Conservation (phyloP, 2,113 vertebrate species). For the Saimiri boliviensis region DNA sequence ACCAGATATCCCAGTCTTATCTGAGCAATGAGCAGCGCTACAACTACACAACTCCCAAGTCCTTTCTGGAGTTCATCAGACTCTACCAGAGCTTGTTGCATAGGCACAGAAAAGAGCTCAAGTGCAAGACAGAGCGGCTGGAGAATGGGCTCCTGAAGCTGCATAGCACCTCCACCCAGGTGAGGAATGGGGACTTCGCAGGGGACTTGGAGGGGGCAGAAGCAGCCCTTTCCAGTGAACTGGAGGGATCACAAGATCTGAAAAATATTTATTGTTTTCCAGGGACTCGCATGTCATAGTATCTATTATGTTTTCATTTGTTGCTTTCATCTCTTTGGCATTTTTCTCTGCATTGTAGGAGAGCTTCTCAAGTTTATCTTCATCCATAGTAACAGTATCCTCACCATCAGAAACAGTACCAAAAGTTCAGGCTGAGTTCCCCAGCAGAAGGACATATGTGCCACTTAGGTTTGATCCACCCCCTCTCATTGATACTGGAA, state of each 20-base stretch:
- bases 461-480: not conserved
- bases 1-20: slow-evolving; percentile 89
- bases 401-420: not conserved
- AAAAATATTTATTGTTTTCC: not conserved
- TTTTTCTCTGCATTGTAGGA: not conserved
- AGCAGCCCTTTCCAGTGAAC: not conserved
- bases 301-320: not conserved
- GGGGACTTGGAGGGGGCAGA: not conserved
- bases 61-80: slow-evolving; percentile 97
- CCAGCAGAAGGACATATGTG: not conserved
- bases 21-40: slow-evolving; percentile 91
- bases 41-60: slow-evolving; percentile 98
- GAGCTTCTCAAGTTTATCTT: not conserved
- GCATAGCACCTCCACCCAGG: slow-evolving; percentile 93
- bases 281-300: not conserved
- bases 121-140: slow-evolving; percentile 90
- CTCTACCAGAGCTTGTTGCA: slow-evolving; percentile 91
- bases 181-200: slow-evolving; percentile 23
- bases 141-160: slow-evolving; percentile 96
- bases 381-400: not conserved
- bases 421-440: not conserved
- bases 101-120: slow-evolving; percentile 87
- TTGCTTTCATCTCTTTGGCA: not conserved
- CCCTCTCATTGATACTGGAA: not conserved
- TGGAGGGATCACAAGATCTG: not conserved